phyloP scores from a whole-genome alignment of 1,140 invertebrate genomes.

The Caerostris extrusa region DNA sequence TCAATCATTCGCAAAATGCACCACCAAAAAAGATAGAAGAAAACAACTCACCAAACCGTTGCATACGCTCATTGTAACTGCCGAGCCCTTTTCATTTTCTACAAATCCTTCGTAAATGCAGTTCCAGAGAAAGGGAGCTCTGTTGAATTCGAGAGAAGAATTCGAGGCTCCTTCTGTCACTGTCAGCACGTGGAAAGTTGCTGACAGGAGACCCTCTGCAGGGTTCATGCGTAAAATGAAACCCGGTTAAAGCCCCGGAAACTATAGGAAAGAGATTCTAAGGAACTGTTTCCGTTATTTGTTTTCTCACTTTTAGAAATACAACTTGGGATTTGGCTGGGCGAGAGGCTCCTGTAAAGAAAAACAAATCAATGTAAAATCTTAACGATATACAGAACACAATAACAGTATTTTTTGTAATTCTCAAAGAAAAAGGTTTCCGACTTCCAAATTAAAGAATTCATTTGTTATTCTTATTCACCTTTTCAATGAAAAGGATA shows the following conservation, averaged over 20 bases:
- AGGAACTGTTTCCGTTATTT: not conserved
- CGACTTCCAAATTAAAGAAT: no score
- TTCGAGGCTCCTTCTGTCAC: not conserved
- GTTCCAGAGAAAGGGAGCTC: not conserved
- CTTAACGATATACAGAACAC: no score
- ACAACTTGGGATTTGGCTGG: slow-evolving; percentile 24
- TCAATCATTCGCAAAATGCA: no score
- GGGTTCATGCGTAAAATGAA: slow-evolving; percentile 18
- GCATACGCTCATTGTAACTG: slow-evolving; percentile 13
- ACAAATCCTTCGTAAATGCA: slow-evolving; percentile 49
- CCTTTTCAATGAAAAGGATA: no score
- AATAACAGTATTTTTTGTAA: no score
- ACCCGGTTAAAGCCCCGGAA: slow-evolving; percentile 41
- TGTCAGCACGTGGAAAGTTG: slow-evolving; percentile 51
- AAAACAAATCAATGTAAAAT: not conserved
- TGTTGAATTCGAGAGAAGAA: slow-evolving; percentile 37
- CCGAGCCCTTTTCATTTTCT: slow-evolving; percentile 15
- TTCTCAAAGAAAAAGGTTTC: no score
- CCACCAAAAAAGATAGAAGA: no score
- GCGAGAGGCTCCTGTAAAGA: slow-evolving; percentile 36
- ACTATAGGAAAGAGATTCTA: slow-evolving; percentile 29
- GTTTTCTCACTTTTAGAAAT: slow-evolving; percentile 9
- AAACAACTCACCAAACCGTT: slow-evolving; percentile 49
- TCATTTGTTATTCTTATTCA: no score
- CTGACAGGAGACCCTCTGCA: not conserved